Evolutionary conservation across 2,797 vertebrate species (phyloP).

Genomic region (Myotis findleyi): DNA sequence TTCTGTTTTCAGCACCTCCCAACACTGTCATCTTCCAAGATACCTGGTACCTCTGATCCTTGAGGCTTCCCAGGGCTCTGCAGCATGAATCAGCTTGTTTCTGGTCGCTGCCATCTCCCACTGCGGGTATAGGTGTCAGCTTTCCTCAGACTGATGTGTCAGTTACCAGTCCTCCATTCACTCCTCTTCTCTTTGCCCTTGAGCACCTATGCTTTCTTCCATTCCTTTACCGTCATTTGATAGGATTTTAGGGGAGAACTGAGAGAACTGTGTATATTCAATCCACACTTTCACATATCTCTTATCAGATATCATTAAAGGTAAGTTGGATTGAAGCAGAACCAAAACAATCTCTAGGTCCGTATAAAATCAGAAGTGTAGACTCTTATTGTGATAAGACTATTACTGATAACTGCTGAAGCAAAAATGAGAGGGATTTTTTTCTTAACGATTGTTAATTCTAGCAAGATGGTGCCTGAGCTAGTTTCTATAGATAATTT

Average conservation of each 20-base stretch:
- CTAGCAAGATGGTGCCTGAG: background rate
- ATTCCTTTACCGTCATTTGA: background rate
- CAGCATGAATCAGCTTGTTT: constrained; percentile 56
- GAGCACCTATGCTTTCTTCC: background rate
- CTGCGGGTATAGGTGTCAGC: constrained; percentile 21
- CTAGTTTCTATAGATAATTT: background rate
- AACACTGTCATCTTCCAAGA: background rate
- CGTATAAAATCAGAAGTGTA: background rate
- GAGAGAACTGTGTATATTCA: background rate
- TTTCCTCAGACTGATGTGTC: constrained; percentile 47
- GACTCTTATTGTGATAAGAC: constrained; percentile 1
- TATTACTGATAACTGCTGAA: background rate
- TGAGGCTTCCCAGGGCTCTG: background rate
- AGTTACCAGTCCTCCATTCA: background rate
- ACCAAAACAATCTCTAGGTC: constrained; percentile 26
- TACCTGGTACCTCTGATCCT: background rate
- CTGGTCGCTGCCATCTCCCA: background rate
- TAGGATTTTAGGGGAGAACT: background rate
- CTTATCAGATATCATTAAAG: background rate
- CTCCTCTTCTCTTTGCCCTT: constrained; percentile 51
- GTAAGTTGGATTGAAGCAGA: constrained; percentile 15
- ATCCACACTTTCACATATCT: background rate
- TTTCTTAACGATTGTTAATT: background rate
- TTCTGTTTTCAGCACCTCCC: background rate
- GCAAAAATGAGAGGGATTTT: background rate